phyloP scores from a whole-genome alignment of 2,113 vertebrate species.

The Lycaon pictus region DNA sequence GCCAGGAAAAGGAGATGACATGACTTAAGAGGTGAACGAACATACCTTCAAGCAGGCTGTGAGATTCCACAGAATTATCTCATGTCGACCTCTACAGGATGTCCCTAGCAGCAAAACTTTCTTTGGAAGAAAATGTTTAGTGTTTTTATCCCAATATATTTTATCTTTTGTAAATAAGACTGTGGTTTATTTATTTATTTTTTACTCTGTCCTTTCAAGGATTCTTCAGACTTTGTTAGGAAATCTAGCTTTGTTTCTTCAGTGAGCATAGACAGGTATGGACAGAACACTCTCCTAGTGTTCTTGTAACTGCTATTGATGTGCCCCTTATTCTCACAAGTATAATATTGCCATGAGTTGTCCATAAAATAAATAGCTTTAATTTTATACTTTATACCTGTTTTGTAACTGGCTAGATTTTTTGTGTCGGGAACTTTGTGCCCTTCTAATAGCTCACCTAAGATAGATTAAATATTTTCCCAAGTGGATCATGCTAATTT shows the following conservation, averaged over 20 bases:
- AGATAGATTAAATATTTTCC: conserved; percentile 31
- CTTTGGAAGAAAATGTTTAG: conserved; percentile 33
- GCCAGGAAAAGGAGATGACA: neutral
- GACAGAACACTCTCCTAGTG: neutral
- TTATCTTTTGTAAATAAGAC: conserved; percentile 30
- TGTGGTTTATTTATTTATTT: neutral
- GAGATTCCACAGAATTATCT: neutral
- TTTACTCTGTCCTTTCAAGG: neutral
- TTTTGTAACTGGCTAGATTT: conserved; percentile 45
- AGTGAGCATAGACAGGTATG: neutral
- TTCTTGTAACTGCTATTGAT: neutral
- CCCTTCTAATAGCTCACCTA: neutral
- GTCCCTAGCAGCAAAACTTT: neutral
- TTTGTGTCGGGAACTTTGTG: neutral
- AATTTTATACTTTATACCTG: conserved; percentile 15
- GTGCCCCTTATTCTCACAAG: neutral
- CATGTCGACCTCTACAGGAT: neutral
- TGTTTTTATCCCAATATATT: conserved; percentile 10
- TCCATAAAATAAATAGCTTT: conserved; percentile 25
- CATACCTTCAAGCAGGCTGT: neutral
- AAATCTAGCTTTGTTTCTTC: conserved; percentile 62
- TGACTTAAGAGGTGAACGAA: neutral
- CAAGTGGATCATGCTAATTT: neutral
- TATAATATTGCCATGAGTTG: neutral
- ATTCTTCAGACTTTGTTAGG: conserved; percentile 26